Evolutionary conservation across 2,113 vertebrate genomes (phyloP).

Genomic region (Thamnaconus septentrionalis): DNA sequence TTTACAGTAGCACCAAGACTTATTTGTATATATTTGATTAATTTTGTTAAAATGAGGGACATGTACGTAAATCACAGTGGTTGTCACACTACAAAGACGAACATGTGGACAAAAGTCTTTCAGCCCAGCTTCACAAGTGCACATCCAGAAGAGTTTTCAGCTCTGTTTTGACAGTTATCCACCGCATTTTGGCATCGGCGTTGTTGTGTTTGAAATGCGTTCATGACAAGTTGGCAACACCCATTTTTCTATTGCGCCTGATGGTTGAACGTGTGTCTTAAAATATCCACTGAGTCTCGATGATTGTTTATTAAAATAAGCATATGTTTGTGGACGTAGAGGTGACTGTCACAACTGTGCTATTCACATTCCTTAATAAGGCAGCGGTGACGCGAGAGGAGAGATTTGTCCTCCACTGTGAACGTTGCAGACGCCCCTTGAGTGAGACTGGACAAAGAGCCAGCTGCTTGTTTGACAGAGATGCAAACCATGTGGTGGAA

Average conservation of each 20-base stretch:
- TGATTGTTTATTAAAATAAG: conserved; percentile 19
- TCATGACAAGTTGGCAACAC: conserved; percentile 40
- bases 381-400: conserved; percentile 20
- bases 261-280: conserved; percentile 53
- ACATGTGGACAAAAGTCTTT: too few species aligned
- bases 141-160: too few species aligned
- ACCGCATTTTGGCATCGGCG: conserved; percentile 8
- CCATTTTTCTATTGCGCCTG: conserved; percentile 44
- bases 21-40: too few species aligned
- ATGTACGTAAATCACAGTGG: too few species aligned
- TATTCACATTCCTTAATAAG: conserved; percentile 26
- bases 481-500: conserved; percentile 13
- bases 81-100: too few species aligned
- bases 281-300: conserved; percentile 21
- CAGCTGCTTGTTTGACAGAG: conserved; percentile 24
- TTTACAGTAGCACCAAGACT: too few species aligned
- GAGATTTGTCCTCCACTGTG: conserved; percentile 45
- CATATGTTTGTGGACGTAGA: conserved; percentile 37
- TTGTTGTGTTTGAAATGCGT: conserved; percentile 50
- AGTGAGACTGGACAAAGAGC: conserved; percentile 1
- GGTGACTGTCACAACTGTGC: conserved; percentile 33
- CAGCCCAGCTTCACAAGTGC: too few species aligned
- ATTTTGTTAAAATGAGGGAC: too few species aligned
- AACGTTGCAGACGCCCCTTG: conserved; percentile 22
- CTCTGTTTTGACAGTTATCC: too few species aligned